Percentiles rank a stretch among this genome's conserved stretches.
phyloP scores from a whole-genome alignment of 2,797 vertebrate genomes.

The Siniperca undulata region DNA sequence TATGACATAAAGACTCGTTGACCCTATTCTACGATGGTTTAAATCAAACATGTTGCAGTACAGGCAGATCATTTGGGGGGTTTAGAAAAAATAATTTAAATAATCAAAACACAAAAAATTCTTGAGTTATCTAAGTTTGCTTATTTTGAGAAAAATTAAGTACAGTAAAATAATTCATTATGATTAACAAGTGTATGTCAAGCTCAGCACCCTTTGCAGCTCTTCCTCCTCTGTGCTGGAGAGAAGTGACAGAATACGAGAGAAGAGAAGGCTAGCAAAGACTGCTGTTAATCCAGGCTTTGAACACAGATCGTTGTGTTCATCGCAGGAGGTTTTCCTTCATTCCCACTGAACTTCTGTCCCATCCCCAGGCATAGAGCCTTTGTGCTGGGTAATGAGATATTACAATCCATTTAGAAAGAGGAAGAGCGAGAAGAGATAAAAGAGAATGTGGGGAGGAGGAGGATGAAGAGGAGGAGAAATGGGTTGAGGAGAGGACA shows the following conservation, averaged over 20 bases:
- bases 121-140: background rate
- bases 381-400: conserved; percentile 77
- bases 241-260: conserved; percentile 14
- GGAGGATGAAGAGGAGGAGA: conserved; percentile 23
- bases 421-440: conserved; percentile 51
- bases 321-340: conserved; percentile 60
- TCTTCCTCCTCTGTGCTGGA: conserved; percentile 2
- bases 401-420: conserved; percentile 69
- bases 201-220: conserved; percentile 13
- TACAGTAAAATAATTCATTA: background rate
- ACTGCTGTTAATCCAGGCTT: conserved; percentile 68
- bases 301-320: conserved; percentile 71
- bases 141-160: background rate
- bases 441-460: conserved; percentile 20
- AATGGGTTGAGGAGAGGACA: conserved; percentile 6
- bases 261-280: conserved; percentile 48
- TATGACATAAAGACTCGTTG: background rate
- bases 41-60: conserved; percentile 2
- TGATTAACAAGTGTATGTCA: conserved; percentile 14
- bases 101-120: conserved; percentile 2
- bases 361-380: conserved; percentile 53
- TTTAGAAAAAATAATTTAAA: background rate
- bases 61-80: background rate
- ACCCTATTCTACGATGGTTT: background rate
- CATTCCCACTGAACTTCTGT: conserved; percentile 67